Conservation (phyloP, 1,140 invertebrate species). For the Trichomalopsis sarcophagae region DNA sequence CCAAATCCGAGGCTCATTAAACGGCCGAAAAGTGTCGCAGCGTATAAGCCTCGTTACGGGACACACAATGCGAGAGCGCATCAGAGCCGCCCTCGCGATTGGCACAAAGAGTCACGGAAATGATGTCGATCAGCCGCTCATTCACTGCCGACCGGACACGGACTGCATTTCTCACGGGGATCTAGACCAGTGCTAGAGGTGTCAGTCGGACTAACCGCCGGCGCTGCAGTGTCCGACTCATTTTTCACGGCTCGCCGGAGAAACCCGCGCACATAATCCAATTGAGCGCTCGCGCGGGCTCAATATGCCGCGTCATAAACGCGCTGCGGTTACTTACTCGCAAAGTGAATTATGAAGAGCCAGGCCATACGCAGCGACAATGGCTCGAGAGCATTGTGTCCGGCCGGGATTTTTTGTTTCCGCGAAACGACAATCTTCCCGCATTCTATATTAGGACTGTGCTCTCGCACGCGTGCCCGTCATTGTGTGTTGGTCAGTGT, state of each 20-base stretch:
- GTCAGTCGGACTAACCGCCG: not conserved
- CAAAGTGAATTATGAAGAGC: slow-evolving; percentile 7
- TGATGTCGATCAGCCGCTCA: slow-evolving; percentile 15
- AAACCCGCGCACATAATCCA: slow-evolving; percentile 16
- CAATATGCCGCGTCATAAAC: not conserved
- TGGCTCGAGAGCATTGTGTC: not conserved
- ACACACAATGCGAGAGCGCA: not conserved
- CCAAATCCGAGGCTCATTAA: slow-evolving; percentile 1
- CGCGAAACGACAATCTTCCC: slow-evolving; percentile 62
- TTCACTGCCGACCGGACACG: not conserved
- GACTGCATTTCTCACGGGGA: slow-evolving; percentile 43
- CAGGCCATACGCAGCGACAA: not conserved
- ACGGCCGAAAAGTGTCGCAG: not conserved
- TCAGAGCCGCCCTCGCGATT: not conserved
- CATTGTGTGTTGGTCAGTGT: slow-evolving; percentile 30
- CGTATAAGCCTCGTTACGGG: not conserved
- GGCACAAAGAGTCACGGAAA: slow-evolving; percentile 22
- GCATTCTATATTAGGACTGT: slow-evolving; percentile 53
- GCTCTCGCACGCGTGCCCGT: not conserved
- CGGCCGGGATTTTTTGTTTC: slow-evolving; percentile 17
- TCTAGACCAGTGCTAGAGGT: not conserved
- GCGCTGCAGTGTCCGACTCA: slow-evolving; percentile 5
- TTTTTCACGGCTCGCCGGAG: slow-evolving; percentile 30
- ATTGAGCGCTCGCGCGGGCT: not conserved
- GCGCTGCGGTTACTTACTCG: not conserved